Conservation (phyloP, 1,140 invertebrate genomes). For the Antheraea mylitta region DNA sequence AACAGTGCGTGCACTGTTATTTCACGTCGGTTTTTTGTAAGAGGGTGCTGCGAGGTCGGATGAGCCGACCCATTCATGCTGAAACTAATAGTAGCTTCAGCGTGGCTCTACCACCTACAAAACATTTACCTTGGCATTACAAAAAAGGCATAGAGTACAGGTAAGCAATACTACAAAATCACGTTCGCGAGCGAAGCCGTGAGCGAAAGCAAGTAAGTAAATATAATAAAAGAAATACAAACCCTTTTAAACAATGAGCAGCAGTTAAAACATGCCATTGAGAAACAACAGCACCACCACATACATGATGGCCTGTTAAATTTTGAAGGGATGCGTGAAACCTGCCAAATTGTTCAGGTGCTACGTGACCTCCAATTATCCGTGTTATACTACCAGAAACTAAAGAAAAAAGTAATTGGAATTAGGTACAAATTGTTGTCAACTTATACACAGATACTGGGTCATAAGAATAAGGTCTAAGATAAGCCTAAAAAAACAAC, state of each 20-base stretch:
- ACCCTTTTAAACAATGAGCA: constrained; percentile 65
- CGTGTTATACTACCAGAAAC: constrained; percentile 32
- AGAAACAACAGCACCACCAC: constrained; percentile 72
- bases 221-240: constrained; percentile 13
- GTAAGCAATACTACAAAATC: too few relatives aligned
- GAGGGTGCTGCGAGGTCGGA: too few relatives aligned
- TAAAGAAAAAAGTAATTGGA: neutral
- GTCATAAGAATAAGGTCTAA: too few relatives aligned
- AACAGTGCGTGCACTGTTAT: too few relatives aligned
- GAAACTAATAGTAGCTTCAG: too few relatives aligned
- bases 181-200: neutral
- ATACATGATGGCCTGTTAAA: constrained; percentile 62
- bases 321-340: constrained; percentile 67
- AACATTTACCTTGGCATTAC: too few relatives aligned
- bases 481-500: too few relatives aligned
- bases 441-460: too few relatives aligned
- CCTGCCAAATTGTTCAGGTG: constrained; percentile 42
- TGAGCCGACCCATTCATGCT: too few relatives aligned
- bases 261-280: constrained; percentile 63
- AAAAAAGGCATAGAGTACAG: too few relatives aligned
- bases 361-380: constrained; percentile 52
- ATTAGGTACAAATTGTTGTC: neutral
- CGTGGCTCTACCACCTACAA: too few relatives aligned
- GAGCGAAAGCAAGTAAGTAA: neutral
- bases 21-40: too few relatives aligned